Base-by-base conservation (phyloP, 2,113 vertebrate genomes). In the Lasiurus cinereus region DNA sequence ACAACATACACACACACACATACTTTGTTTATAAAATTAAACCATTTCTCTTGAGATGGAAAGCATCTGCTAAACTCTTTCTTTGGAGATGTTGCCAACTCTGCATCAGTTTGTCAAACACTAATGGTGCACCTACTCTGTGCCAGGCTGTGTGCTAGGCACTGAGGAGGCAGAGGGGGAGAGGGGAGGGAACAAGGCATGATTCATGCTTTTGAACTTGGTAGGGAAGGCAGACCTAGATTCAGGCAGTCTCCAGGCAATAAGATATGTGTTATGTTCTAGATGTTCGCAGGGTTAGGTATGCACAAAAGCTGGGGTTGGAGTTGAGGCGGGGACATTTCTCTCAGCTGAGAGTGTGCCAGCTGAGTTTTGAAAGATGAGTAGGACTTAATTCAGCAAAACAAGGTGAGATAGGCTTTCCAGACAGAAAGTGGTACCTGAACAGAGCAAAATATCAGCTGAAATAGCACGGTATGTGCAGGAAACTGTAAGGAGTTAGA, bases 21-120 rank as follows among this genome's bases (percentile, higher is more conserved):
- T 12, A 46, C 73, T 74, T 83, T 72, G 46, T 80, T 83, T 83
- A 33, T 70, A 56, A 90, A 59, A 21, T 62, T 52, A 52, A 66
- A 33, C 67, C n/a, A 3, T 72, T 88, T 77, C 5, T 84, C 82
- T 70, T 62, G 54, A 80, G 29, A 27, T 48, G 59, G 10, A 62
- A 72, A 27, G 46, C 76, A 33, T 67, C 72, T 70, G 64, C 39
- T 73, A 54, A 93, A 46, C 4, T 2, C 64, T 90, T 76, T n/a
- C 27, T 67, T 43, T 72, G 22, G 64, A 77, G 50, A 66, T 18
- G 6, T 27, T 77, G 0, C 16, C 70, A 59, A 86, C 86, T 92
- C 67, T 43, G 33, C 21, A 13, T 66, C 52, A 22, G 31, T 67
- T 88, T 0, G 1, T 48, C 52, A 52, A 33, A 59, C 0, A 8